phyloP scores from a whole-genome alignment of 2,113 vertebrate species.

The Motacilla tschutschensis region DNA sequence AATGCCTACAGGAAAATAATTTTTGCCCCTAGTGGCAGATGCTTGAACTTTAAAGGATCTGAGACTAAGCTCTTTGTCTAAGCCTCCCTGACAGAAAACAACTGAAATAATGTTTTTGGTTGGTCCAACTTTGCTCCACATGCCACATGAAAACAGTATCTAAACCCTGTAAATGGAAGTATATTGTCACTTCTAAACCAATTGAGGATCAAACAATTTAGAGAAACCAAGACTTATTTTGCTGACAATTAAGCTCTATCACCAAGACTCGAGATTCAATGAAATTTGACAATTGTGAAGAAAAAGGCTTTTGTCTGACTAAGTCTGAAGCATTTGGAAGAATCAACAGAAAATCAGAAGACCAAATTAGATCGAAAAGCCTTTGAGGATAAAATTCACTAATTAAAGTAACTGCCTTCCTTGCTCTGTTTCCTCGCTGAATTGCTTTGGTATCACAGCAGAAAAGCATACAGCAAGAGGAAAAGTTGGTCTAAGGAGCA shows the following conservation, averaged over 20 bases:
- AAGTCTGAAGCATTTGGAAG: slow-evolving; percentile 38
- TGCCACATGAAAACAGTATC: slow-evolving; percentile 48
- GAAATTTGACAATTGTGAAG: slow-evolving; percentile 64
- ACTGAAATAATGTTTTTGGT: slow-evolving; percentile 49
- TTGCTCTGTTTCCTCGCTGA: not conserved
- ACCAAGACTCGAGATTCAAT: slow-evolving; percentile 50
- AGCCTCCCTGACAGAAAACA: slow-evolving; percentile 55
- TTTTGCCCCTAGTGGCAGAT: slow-evolving; percentile 71
- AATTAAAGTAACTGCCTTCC: slow-evolving; percentile 17
- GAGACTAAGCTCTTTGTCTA: slow-evolving; percentile 66
- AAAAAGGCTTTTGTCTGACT: slow-evolving; percentile 40
- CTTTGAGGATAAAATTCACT: slow-evolving; percentile 19
- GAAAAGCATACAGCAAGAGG: not conserved
- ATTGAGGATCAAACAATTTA: slow-evolving; percentile 68
- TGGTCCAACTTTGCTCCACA: slow-evolving; percentile 51
- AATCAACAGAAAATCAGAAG: slow-evolving; percentile 45
- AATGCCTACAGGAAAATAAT: slow-evolving; percentile 66
- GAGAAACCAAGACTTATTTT: slow-evolving; percentile 69
- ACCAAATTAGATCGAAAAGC: slow-evolving; percentile 19
- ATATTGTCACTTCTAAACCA: slow-evolving; percentile 61
- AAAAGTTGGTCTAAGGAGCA: not conserved
- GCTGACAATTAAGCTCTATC: slow-evolving; percentile 64
- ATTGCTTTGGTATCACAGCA: not conserved
- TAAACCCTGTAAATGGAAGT: slow-evolving; percentile 55
- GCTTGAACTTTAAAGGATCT: slow-evolving; percentile 68